Base-by-base conservation (phyloP, 2,797 vertebrate species). In the Pygocentrus nattereri region DNA sequence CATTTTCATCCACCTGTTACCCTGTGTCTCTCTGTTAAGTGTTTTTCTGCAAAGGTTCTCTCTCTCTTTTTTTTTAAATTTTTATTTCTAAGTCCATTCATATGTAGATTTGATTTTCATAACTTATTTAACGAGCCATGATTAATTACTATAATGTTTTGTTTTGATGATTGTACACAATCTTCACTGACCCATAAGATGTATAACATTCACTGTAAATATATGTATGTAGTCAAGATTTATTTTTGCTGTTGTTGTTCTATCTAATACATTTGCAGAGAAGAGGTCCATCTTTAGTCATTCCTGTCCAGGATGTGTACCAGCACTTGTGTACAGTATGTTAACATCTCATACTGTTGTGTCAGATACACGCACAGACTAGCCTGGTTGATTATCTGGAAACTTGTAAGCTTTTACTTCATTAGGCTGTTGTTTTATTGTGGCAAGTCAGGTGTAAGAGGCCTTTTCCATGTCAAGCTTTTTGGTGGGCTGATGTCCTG, bases 261-360 rank as follows among this genome's bases (percentile, higher is more conserved):
- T 90, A 92, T 91, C 90, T 85, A 88, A 88, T 83, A 89, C 86
- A 87, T 87, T 85, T 89, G 86, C 90, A 73, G 88, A 88, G 44
- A 78, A 90, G 78, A 85, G 77, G 70, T 79, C 81, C 79, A 85
- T 75, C 74, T 62, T 62, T 80, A 78, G 67, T 74, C 78, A 82
- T 86, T 83, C 71, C 83, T 84, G 65, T 74, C 49, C 79, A 74
- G 76, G 64, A 81, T 81, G 54, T 81, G 81, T 82, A 77, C 65
- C 74, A 82, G 65, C 64, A 44, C 76, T 75, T 56, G 50, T 34
- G 38, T 82, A 68, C 23, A 70, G 69, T 81, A 71, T 71, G 69
- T 86, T 44, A 68, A 78, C 56, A 59, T 64, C 64, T 71, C 12
- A 77, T 84, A 74, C 80, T 82, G 61, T 83, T 80, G 50, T 90